Base-by-base conservation (phyloP, 1,140 invertebrate genomes). In the Drosophila navojoa region DNA sequence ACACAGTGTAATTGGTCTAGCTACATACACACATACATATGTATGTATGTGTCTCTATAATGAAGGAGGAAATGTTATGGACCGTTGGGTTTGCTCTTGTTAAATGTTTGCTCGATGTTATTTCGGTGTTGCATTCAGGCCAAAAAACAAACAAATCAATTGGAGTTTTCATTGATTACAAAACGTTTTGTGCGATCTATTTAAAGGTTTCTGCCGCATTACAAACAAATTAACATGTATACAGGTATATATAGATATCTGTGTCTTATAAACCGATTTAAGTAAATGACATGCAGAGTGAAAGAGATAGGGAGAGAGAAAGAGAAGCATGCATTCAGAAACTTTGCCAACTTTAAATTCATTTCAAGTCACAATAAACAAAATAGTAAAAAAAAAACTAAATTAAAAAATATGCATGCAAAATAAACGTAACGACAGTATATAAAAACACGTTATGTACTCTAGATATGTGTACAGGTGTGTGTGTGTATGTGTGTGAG, bases 151-250 rank as follows among this genome's bases (percentile, higher is more conserved):
- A 16, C 53, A 13, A n/a, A 19, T 42, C 2, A 69, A 64, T 62
- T 44, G 32, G 49, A 68, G 59, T 69, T 63, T 63, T 7, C 59
- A 44, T 16, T 13, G 19, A 77, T 81, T 81, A 79, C 63, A 71
- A 81, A 81, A 81, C 75, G 62, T 75, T 71, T 50, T 22, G 19
- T 55, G 66, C 61, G 40, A 78, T 82, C 80, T 84, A 82, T 84
- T 82, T 84, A 79, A 60, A 82, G 47, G 32, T 49, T 44, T 25
- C 55, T 16, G 47, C 13, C 35, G 40, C 38, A 25, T 60, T 50
- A 22, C 16, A 16, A 40, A 32, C 32, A 32, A 9, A 32, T 9
- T 9, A 9, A 32, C 10, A 38, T 38, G 13, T 13, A 38, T 38
- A 13, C 11, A 38, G 6, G 9, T 38, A 38, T 13, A 38, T 11